Conservation (phyloP, 37 sponge, comb jelly and placozoan genomes). For the Bolinopsis microptera region DNA sequence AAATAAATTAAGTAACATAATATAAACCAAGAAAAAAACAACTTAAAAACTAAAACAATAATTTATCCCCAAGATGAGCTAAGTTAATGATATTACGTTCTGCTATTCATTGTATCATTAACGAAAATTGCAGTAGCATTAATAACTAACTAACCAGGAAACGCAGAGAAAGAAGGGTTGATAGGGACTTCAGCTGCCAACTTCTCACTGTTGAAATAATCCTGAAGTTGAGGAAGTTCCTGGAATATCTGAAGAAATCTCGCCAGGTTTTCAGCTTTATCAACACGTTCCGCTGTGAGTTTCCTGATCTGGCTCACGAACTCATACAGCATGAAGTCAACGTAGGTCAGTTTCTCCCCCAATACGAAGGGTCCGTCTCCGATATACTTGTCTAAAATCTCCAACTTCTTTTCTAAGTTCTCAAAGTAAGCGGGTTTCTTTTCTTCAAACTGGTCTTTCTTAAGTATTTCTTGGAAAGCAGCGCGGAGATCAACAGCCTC, state of each 20-base stretch:
- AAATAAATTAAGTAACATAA: too few relatives aligned
- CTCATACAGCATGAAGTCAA: conserved; percentile 37
- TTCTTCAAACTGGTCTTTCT: neutral
- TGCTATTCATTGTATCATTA: too few relatives aligned
- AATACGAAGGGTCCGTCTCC: conserved; percentile 38
- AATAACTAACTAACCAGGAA: too few relatives aligned
- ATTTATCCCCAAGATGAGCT: too few relatives aligned
- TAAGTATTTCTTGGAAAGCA: neutral
- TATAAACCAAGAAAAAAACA: too few relatives aligned
- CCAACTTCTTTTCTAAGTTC: neutral
- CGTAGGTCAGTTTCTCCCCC: neutral
- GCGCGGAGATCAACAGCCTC: neutral
- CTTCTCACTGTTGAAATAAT: neutral
- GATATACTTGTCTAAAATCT: neutral
- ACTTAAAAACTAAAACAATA: too few relatives aligned
- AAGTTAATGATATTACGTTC: too few relatives aligned
- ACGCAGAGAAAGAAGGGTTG: too few relatives aligned
- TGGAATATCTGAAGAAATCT: neutral
- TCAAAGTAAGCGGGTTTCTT: neutral
- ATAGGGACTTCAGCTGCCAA: neutral
- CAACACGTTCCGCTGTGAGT: neutral
- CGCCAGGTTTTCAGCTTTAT: neutral
- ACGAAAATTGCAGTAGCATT: too few relatives aligned
- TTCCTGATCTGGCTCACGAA: neutral
- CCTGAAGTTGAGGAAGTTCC: neutral